Base-by-base conservation (phyloP, 2,888 invertebrate genomes). In the Mimumesa dahlbomi region DNA sequence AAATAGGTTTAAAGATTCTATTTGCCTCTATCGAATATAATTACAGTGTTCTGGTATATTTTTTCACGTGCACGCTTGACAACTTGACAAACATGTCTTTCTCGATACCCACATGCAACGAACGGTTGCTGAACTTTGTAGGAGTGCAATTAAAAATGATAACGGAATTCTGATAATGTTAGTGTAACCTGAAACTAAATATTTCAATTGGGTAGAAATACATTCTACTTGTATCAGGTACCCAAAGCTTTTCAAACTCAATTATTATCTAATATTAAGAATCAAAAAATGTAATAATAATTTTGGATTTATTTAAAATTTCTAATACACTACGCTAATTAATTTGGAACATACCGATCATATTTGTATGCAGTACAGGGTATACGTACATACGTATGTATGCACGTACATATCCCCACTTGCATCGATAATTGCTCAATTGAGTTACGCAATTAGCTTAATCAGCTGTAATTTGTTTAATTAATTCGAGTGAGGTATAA, bases 41-140 rank as follows among this genome's bases (percentile, higher is more conserved):
- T 63, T 49, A 11, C 22, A 40, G 22, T n/a, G 31, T 7, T n/a
- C 49, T n/a, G 34, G 5, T 49, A n/a, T 9, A 22, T 3, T 31
- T 38, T 71, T 57, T 19, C 48, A 49, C 25, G 13, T 34, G 42
- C 56, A 56, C 22, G 42, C 43, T 63, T 63, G 71, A 49, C 63
- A 57, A n/a, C 19, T 25, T 70, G 64, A 58, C 64, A 64, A 72
- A 58, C 31, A 29, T 36, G 16, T 5, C 11, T n/a, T 29, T 7
- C 25, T 25, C 14, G 22, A 13, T 2, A 4, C 3, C 22, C 13
- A 46, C 4, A n/a, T 46, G n/a, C 25, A 63, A 63, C 48, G 45
- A 71, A 57, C 9, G 14, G 48, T 63, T 57, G 52, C 29, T 45
- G 43, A 58, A 53, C 49, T 54, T 57, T n/a, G n/a, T n/a, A n/a